Percentiles rank a stretch among this genome's conserved stretches.
phyloP scores from a whole-genome alignment of 1,140 invertebrate species.

The Drosophila burlai region DNA sequence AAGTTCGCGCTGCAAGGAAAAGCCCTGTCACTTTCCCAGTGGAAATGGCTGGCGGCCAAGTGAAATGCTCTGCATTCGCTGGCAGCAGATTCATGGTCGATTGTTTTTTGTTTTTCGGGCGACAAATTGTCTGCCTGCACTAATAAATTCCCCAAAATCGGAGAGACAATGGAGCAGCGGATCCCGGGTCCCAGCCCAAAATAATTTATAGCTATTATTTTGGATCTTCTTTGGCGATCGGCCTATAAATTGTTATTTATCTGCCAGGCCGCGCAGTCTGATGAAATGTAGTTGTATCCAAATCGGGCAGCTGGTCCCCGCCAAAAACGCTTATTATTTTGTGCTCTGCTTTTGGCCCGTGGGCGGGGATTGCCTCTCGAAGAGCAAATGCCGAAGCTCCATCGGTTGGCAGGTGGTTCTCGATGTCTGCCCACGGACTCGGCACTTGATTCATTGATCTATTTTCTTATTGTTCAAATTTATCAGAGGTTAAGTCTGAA shows the following conservation, averaged over 20 bases:
- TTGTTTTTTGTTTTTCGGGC: constrained; percentile 34
- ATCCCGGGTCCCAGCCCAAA: constrained; percentile 19
- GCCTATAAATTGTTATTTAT: constrained; percentile 67
- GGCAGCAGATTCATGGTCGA: constrained; percentile 25
- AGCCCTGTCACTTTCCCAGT: constrained; percentile 38
- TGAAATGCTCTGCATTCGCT: constrained; percentile 20
- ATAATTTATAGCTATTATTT: constrained; percentile 66
- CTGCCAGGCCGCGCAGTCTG: constrained; percentile 11
- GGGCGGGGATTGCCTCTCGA: constrained; percentile 47
- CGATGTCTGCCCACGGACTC: constrained; percentile 7
- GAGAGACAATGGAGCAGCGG: constrained; percentile 23
- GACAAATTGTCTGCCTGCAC: constrained; percentile 41
- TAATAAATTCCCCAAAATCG: constrained; percentile 29
- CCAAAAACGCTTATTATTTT: constrained; percentile 38
- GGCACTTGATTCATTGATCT: constrained; percentile 3
- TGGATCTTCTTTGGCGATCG: constrained; percentile 46
- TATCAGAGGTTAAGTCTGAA: neutral
- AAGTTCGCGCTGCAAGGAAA: constrained; percentile 24
- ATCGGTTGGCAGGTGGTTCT: constrained; percentile 30
- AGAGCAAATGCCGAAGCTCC: constrained; percentile 28
- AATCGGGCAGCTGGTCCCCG: constrained; percentile 56
- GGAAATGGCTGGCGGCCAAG: constrained; percentile 42
- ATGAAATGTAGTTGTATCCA: constrained; percentile 64
- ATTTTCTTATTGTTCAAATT: constrained; percentile 9
- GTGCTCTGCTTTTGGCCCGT: constrained; percentile 28